A percentile compares a stretch with the other conserved stretches of the same genome.
Evolutionary conservation across 2,113 vertebrate genomes (phyloP).

Genomic region (Columba livia): DNA sequence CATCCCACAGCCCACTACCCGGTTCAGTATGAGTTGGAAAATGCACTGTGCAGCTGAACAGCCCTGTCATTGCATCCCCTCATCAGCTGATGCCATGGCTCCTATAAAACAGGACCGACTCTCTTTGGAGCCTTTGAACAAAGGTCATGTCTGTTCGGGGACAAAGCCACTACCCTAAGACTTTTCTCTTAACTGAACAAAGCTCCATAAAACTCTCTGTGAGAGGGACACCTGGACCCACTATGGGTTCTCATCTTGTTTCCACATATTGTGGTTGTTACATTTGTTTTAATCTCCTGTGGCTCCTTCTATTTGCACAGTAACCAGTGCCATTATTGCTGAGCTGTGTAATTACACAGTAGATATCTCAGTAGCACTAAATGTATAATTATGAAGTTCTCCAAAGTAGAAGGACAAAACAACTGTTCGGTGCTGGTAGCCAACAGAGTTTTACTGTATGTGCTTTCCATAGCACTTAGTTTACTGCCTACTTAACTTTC

Average conservation of each 20-base stretch:
- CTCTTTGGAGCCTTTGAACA: background rate
- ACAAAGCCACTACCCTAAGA: background rate
- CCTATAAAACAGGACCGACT: background rate
- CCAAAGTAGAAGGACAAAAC: constrained; percentile 60
- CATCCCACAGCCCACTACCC: background rate
- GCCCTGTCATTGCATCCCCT: background rate
- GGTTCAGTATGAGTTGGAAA: background rate
- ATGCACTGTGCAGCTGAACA: background rate
- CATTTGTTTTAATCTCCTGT: constrained; percentile 57
- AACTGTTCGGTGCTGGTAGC: constrained; percentile 43
- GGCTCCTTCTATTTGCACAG: constrained; percentile 48
- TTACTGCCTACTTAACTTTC: constrained; percentile 67
- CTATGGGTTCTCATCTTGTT: constrained; percentile 9
- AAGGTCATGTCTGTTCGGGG: background rate
- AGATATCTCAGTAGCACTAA: constrained; percentile 60
- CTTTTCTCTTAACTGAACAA: background rate
- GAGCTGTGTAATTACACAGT: constrained; percentile 69
- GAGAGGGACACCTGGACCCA: background rate
- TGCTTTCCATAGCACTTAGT: constrained; percentile 34
- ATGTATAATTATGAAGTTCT: constrained; percentile 75
- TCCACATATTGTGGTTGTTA: constrained; percentile 11
- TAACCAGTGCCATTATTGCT: constrained; percentile 60
- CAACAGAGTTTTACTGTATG: constrained; percentile 20
- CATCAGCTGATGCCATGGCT: background rate
- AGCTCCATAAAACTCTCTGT: background rate